phyloP scores from a whole-genome alignment of 2,888 invertebrate species.

The Hemicrepidius hirtus region DNA sequence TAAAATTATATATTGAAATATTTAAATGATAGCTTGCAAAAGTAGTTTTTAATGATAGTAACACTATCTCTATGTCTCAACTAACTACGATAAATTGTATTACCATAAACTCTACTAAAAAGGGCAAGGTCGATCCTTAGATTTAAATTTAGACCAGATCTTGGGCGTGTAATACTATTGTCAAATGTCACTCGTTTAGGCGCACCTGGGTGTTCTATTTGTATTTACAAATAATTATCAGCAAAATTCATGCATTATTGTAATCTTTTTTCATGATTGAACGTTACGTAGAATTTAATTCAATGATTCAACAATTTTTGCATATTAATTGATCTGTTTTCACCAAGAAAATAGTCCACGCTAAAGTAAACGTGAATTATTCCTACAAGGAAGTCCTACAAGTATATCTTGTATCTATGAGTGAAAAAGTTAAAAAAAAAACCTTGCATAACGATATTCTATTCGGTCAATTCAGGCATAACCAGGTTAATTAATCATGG shows the following conservation, averaged over 20 bases:
- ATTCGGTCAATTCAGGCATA: background rate
- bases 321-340: too few species aligned
- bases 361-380: constrained; percentile 14
- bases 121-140: constrained; percentile 48
- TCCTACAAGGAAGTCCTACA: background rate
- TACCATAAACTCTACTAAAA: constrained; percentile 31
- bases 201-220: constrained; percentile 45
- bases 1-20: background rate
- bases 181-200: constrained; percentile 49
- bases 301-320: too few species aligned
- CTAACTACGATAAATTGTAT: background rate
- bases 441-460: constrained; percentile 12
- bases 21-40: background rate
- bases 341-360: background rate
- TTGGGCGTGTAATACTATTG: constrained; percentile 45
- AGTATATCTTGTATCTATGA: constrained; percentile 1
- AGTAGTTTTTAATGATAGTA: background rate
- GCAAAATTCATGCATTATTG: too few species aligned
- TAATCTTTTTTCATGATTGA: too few species aligned
- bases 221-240: constrained; percentile 7
- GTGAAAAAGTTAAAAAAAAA: constrained; percentile 6
- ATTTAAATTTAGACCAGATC: constrained; percentile 34
- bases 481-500: constrained; percentile 1
- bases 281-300: too few species aligned
- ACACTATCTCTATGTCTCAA: background rate